Evolutionary conservation across 2,888 invertebrate species (phyloP).

Genomic region (Pterobdella sp.): DNA sequence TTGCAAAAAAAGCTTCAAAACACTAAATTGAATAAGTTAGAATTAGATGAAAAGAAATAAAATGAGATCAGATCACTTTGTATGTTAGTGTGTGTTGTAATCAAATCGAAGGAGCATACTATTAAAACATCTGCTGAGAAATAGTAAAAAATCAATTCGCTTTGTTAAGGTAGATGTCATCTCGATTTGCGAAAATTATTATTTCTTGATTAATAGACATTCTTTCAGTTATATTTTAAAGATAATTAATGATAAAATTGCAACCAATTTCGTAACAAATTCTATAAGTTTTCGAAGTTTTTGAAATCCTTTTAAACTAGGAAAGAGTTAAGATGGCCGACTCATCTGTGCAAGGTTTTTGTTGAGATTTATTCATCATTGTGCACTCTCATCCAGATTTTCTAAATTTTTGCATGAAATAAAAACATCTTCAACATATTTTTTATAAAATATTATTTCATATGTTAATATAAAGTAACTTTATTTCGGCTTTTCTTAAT

Average conservation of each 20-base stretch:
- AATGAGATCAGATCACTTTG: no score
- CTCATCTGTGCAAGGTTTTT: conserved; percentile 1
- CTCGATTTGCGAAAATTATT: neutral
- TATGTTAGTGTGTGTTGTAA: neutral
- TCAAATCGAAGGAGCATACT: neutral
- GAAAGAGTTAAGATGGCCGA: conserved; percentile 10
- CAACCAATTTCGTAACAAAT: neutral
- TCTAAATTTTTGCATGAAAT: neutral
- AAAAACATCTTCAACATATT: neutral
- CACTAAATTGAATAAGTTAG: no score
- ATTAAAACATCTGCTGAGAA: conserved; percentile 1
- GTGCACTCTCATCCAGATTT: neutral
- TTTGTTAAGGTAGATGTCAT: conserved; percentile 11
- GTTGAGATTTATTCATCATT: no score
- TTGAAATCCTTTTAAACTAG: neutral
- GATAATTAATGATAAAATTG: neutral
- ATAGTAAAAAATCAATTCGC: conserved; percentile 4
- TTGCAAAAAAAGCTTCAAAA: no score
- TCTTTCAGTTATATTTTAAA: neutral
- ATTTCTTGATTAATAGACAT: neutral
- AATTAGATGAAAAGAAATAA: no score
- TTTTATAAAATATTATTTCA: no score
- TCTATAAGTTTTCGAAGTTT: neutral
- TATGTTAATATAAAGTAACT: no score
- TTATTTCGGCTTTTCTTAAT: no score